A percentile compares a stretch with the other conserved stretches of the same genome.
Evolutionary conservation across 2,797 vertebrate species (phyloP).

Genomic region (Anisognathus igniventris): DNA sequence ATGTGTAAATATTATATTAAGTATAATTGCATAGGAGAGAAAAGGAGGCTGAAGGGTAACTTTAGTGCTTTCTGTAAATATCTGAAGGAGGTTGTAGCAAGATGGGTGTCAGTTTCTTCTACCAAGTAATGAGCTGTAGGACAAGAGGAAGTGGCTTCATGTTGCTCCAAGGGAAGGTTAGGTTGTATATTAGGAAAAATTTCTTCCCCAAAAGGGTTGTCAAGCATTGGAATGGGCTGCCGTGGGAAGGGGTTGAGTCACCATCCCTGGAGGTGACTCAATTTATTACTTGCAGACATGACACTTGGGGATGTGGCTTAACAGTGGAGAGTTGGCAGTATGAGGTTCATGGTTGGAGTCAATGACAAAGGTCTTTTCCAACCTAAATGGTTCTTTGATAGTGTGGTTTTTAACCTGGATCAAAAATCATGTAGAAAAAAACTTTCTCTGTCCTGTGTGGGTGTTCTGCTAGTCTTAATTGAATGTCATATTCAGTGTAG

Average conservation of each 20-base stretch:
- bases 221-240: neutral
- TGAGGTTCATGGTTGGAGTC: neutral
- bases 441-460: neutral
- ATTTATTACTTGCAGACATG: neutral
- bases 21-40: neutral
- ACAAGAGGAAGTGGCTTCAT: neutral
- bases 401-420: neutral
- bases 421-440: neutral
- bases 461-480: neutral
- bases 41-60: neutral
- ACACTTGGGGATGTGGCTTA: rapidly evolving
- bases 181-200: neutral
- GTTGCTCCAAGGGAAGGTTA: neutral
- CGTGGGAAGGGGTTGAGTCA: neutral
- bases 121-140: neutral
- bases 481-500: neutral
- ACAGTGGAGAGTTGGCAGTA: neutral
- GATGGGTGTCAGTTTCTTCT: neutral
- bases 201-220: neutral
- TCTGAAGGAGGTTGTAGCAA: neutral
- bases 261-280: neutral
- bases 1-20: neutral
- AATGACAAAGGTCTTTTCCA: neutral
- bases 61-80: too few species aligned
- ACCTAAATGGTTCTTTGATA: neutral